Base-by-base conservation (phyloP, 2,888 invertebrate genomes). In the Athetis lepigone region DNA sequence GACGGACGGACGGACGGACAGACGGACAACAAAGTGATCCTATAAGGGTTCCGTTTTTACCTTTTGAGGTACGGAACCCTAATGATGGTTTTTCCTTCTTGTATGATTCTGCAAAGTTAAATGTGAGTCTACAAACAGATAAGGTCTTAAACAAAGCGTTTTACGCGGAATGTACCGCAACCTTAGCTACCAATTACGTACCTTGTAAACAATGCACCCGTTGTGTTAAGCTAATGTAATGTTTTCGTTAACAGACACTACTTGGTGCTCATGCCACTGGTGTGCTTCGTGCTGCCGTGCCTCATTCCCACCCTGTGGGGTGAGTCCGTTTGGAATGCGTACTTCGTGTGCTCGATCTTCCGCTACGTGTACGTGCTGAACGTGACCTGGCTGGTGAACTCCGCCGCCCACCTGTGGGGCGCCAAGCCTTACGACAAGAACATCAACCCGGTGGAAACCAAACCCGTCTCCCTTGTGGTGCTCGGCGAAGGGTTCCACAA, bases 301-400 rank as follows among this genome's bases (percentile, higher is more conserved):
- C 72, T 95, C 4, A 90, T 97, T 1, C 98, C 98, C 0, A 96
- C 97, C 70, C 92, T 96, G 29, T 98, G 98, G 98, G 96, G 96
- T 11, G 98, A 98, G 88, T 94, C 95, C 0, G 90, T 95, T 64
- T 86, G 92, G 81, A 96, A 96, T 82, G 95, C 96, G 0, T 97
- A 95, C 93, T 96, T 96, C 87, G 96, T 97, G n/a, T 96, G 95
- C 75, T 96, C 96, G 19, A 95, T 97, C 81, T 96, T 98, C 88
- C 96, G 98, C 54, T 98, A 98, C 92, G 96, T 96, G 33, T 96
- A 97, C 83, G 96, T 97, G 1, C 95, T 98, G 57, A 97, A 98
- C 89, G 96, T 96, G 59, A 98, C 98, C 4, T 98, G 98, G 98
- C 93, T 98, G 63, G 98, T 98, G 39, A 98, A 98, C 94, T 98